A percentile compares a stretch with the other conserved stretches of the same genome.
These are phyloP conservation scores for Allygus modestus DNA, from an alignment of 2,888 invertebrate species.

Conservation along the genomic window DNA sequence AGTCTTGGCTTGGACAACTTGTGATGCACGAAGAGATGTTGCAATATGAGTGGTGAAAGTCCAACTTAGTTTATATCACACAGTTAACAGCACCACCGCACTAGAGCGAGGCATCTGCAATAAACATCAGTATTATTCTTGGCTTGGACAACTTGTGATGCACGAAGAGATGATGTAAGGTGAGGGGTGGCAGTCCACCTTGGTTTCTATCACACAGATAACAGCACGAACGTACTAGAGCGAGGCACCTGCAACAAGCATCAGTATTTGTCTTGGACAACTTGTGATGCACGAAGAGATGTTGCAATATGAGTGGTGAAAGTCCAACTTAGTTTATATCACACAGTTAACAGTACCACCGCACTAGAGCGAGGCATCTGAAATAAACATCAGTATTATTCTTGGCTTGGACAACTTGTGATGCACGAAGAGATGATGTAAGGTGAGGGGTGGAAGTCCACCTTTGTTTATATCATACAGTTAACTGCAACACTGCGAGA, in stretches of 20 bases:
- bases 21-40: no score
- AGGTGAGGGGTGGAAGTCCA: conserved; percentile 51
- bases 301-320: no score
- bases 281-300: no score
- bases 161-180: no score
- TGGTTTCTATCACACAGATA: conserved; percentile 52
- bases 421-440: no score
- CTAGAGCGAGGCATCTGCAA: conserved; percentile 62
- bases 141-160: background rate
- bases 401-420: no score
- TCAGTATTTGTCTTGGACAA: no score
- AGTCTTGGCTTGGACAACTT: no score
- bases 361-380: no score
- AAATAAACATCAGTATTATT: no score
- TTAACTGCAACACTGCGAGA: conserved; percentile 53
- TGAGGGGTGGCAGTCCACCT: conserved; percentile 45
- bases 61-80: conserved; percentile 57
- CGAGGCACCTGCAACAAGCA: conserved; percentile 59
- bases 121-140: background rate
- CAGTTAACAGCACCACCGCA: conserved; percentile 57
- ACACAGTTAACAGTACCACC: no score
- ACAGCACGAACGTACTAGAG: conserved; percentile 56
- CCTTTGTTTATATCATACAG: conserved; percentile 51
- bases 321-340: no score
- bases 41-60: conserved; percentile 48